phyloP scores from a whole-genome alignment of 64 coral and sea anemone genomes.

The Stylophora pistillata region DNA sequence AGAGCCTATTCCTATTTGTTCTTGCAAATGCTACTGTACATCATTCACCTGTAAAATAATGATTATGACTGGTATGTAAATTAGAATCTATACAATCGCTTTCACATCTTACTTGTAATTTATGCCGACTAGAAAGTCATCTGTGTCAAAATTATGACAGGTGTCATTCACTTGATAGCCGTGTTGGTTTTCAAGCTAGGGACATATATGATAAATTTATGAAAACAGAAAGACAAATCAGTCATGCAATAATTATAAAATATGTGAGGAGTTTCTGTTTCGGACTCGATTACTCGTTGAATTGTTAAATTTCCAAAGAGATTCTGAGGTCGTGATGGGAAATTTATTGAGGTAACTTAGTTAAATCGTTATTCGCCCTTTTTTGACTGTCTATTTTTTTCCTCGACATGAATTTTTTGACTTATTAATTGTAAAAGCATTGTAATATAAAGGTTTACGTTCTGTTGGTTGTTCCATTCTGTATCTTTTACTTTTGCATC shows the following conservation, averaged over 20 bases:
- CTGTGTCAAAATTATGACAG: background rate
- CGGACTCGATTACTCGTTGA: background rate
- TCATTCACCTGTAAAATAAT: no score
- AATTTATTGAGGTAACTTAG: slow-evolving; percentile 6
- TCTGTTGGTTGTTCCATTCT: background rate
- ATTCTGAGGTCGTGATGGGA: slow-evolving; percentile 2
- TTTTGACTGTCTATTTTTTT: background rate
- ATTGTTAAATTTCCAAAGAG: background rate
- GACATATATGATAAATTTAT: background rate
- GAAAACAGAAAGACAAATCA: background rate
- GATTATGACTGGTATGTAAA: background rate
- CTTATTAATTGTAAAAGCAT: background rate
- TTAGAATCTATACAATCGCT: background rate
- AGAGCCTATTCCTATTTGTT: no score
- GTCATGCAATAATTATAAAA: slow-evolving; percentile 8
- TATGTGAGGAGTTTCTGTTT: background rate
- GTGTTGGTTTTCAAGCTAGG: background rate
- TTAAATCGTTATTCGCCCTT: background rate
- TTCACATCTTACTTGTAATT: background rate
- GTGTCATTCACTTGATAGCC: background rate
- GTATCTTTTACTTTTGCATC: no score
- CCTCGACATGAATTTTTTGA: background rate
- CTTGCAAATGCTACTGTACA: no score
- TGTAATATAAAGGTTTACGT: background rate
- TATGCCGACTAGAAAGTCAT: slow-evolving; percentile 8